Conservation (phyloP, 1,140 invertebrate genomes). For the Rhynchophorus ferrugineus region DNA sequence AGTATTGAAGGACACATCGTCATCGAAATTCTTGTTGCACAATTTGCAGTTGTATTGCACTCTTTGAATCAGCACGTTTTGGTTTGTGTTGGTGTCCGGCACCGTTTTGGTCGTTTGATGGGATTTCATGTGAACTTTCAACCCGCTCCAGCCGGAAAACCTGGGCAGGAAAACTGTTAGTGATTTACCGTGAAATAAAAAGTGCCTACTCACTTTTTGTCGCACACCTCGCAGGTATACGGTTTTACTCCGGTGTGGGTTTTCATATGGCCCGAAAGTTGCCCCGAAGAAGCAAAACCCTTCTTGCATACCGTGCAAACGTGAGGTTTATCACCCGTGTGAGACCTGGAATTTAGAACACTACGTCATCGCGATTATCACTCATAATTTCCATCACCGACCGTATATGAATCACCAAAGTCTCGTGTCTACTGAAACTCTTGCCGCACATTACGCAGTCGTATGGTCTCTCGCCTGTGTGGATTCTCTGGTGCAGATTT, state of each 20-base stretch:
- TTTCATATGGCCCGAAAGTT: constrained; percentile 36
- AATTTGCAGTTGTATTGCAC: constrained; percentile 70
- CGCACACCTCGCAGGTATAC: constrained; percentile 33
- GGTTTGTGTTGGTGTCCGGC: not conserved
- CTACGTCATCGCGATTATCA: not conserved
- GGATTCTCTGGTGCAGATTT: constrained; percentile 50
- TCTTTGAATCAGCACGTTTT: constrained; percentile 13
- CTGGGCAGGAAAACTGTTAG: constrained; percentile 23
- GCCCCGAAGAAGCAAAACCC: constrained; percentile 36
- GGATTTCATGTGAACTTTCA: constrained; percentile 36
- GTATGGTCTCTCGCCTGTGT: constrained; percentile 57
- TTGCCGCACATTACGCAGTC: constrained; percentile 53
- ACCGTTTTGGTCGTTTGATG: too few species aligned
- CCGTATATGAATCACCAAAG: constrained; percentile 39
- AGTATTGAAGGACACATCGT: constrained; percentile 23
- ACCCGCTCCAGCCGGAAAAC: constrained; percentile 37
- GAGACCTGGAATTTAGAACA: constrained; percentile 29
- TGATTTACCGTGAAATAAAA: not conserved
- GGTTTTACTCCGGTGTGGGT: constrained; percentile 37
- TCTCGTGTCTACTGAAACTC: constrained; percentile 42
- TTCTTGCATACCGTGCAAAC: constrained; percentile 42
- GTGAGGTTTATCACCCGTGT: constrained; percentile 43
- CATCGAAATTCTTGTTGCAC: constrained; percentile 63
- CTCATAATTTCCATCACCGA: not conserved
- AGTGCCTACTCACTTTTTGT: constrained; percentile 31